Evolutionary conservation across 1,140 invertebrate species (phyloP), one percentile per base, ranked within the genome.

Genomic region (Drosophila pandora): DNA sequence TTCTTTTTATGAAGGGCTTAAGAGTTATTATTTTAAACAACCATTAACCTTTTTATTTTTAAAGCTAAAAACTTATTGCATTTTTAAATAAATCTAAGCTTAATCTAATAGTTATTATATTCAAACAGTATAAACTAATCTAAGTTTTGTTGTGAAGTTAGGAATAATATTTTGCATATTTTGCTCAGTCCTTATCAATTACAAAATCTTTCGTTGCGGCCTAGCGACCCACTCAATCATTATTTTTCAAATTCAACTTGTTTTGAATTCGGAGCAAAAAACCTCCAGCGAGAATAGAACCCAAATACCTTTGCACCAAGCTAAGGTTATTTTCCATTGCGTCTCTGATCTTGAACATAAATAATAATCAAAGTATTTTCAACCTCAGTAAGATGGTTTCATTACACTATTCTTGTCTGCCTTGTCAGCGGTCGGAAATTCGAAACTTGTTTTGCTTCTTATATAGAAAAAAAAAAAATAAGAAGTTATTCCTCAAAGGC

Each of bases 281-380:
- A 47, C 48, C 48, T 47, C 56, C 47, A 59, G 37, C 48, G 6
- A 41, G 41, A 47, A 52, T n/a, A 41, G 41, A 58, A 52, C 28
- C 34, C 32, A 50, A 43, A 21, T 39, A 53, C 50, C 59, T 64
- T 34, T 7, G 10, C 10, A 8, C 49, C 17, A 12, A 41, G 3
- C 32, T 54, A 50, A 58, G 68, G 82, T 85, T 78, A 52, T 87
- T 81, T 85, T 85, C 82, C 82, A 87, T 32, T 47, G 61, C 68
- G 54, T 49, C 74, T 56, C 22, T 56, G 41, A 53, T 60, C 61
- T 72, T 75, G 75, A 76, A 64, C 58, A 56, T 47, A 43, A 22
- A 59, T 30, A 57, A 48, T 43, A 63, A 57, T 58, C 45, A 28
- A 72, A 79, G 70, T 63, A 75, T 43, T 71, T 68, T 54, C 65